Base-by-base conservation (phyloP, 2,888 invertebrate species). In the Seira ritae region DNA sequence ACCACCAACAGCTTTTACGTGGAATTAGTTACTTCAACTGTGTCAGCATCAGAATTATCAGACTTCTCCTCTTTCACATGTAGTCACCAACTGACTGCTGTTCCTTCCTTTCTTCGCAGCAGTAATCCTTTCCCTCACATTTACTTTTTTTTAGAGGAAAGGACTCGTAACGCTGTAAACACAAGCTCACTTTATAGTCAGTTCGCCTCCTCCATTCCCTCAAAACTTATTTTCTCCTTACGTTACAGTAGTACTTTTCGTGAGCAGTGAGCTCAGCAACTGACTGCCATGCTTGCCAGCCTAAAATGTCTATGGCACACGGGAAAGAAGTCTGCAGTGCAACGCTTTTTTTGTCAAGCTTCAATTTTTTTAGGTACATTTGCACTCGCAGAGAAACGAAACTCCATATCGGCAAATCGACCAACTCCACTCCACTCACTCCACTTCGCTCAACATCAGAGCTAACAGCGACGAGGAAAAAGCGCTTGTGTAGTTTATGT, bases 11-110 rank as follows among this genome's bases (percentile, higher is more conserved):
- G n/a, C n/a, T n/a, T n/a, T n/a, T n/a, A n/a, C n/a, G n/a, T n/a
- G n/a, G n/a, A n/a, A n/a, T n/a, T n/a, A n/a, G n/a, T n/a, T n/a
- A n/a, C n/a, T 31, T 31, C 31, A 31, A 8, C 31, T 31, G 31
- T 31, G 31, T 12, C 15, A n/a, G 17, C n/a, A 50, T 19, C 19
- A 55, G 20, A 24, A 31, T 15, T 19, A 50, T 22, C 15, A n/a
- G 12, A 23, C 55, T 31, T 42, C 19, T 55, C 23, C 50, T 46
- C 2, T 8, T 42, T 50, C 17, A n/a, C 19, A 55, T 71, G 22
- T 55, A 55, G 22, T 20, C 31, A 12, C n/a, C 73, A 80, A 80
- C 80, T 80, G 80, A 73, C 73, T 80, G 72, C 23, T 22, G 60
- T n/a, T 42, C 70, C n/a, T 1, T 66, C 73, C 73, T 73, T 73